A percentile compares a stretch with the other conserved stretches of the same genome.
These are phyloP conservation scores for Ditylenchus weischeri DNA, from an alignment of 2,888 invertebrate species.

Conservation along the genomic window DNA sequence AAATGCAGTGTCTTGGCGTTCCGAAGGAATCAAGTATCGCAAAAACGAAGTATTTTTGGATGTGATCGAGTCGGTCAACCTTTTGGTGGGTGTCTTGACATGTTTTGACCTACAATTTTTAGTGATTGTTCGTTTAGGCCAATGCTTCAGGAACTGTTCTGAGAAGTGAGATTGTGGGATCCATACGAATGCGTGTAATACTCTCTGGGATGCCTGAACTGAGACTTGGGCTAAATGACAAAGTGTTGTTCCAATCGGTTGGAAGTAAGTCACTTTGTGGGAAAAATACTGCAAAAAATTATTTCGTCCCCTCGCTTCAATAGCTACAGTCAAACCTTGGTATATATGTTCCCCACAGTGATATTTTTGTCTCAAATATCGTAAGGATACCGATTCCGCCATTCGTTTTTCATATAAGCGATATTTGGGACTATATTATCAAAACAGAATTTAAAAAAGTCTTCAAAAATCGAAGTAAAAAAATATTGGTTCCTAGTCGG, in stretches of 20 bases:
- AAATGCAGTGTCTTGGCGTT: constrained; percentile 93
- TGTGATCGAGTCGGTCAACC: constrained; percentile 95
- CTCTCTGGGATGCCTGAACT: constrained; percentile 97
- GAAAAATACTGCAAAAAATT: too few relatives aligned
- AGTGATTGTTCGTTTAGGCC: constrained; percentile 66
- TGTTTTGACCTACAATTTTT: background rate
- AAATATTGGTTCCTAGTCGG: too few relatives aligned
- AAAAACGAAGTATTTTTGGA: constrained; percentile 99
- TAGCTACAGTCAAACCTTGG: too few relatives aligned
- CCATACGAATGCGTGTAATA: constrained; percentile 96
- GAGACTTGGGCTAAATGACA: constrained; percentile 91
- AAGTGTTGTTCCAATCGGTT: constrained; percentile 91
- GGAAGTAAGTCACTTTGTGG: constrained; percentile 65
- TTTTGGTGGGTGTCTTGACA: constrained; percentile 66
- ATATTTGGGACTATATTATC: too few relatives aligned
- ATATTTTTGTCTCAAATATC: too few relatives aligned
- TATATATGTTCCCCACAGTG: background rate
- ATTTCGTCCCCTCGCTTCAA: too few relatives aligned
- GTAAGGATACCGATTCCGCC: background rate
- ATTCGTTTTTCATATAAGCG: background rate
- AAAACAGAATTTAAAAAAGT: too few relatives aligned
- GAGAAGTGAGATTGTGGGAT: constrained; percentile 94
- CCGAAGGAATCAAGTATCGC: constrained; percentile 94
- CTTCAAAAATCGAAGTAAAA: too few relatives aligned
- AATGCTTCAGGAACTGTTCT: constrained; percentile 94